Evolutionary conservation across 2,888 invertebrate genomes (phyloP).

Genomic region (Terebella lapidaria): DNA sequence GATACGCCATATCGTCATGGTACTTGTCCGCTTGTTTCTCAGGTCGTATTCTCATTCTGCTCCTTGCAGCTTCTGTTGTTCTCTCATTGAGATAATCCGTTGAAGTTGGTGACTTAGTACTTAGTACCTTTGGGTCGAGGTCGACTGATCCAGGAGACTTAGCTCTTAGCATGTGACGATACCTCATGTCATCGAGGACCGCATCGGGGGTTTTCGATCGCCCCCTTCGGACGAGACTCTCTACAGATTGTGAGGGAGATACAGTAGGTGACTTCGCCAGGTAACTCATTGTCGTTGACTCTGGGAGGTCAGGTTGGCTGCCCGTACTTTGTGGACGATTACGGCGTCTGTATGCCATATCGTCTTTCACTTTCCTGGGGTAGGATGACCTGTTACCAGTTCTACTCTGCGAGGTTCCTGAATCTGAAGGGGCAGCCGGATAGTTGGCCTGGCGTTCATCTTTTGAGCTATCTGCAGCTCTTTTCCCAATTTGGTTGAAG

Average conservation of each 20-base stretch:
- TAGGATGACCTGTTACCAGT: background rate
- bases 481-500: too few relatives aligned
- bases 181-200: constrained; percentile 23
- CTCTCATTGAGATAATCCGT: constrained; percentile 22
- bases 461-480: background rate
- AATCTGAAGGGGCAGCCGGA: constrained; percentile 1
- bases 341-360: constrained; percentile 17
- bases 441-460: background rate
- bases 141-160: constrained; percentile 3
- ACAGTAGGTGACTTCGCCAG: background rate
- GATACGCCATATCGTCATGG: constrained; percentile 27
- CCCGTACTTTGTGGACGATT: background rate
- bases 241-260: constrained; percentile 7
- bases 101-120: constrained; percentile 17
- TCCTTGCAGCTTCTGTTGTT: constrained; percentile 9
- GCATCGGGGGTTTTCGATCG: background rate
- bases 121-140: background rate
- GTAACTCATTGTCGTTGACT: background rate
- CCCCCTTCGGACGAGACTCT: background rate
- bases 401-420: background rate
- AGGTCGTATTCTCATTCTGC: constrained; percentile 21
- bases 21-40: constrained; percentile 26
- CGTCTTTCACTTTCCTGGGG: constrained; percentile 18
- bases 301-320: background rate
- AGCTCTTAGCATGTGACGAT: constrained; percentile 9